Conservation (phyloP, 1,140 invertebrate genomes). For the Heliconius congener region DNA sequence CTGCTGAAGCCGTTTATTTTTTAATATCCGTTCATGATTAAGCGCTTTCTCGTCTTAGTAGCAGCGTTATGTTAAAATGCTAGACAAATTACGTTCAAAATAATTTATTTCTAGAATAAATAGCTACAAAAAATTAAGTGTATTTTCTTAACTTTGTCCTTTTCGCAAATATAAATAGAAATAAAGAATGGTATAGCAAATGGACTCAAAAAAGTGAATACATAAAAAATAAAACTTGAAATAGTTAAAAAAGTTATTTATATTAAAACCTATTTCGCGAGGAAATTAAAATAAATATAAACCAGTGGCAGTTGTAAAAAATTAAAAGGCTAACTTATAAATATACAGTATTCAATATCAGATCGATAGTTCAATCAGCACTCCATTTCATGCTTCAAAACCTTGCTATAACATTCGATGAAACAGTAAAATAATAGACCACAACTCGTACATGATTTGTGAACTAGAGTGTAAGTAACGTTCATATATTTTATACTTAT, state of each 20-base stretch:
- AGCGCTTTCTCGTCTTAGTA: too few relatives aligned
- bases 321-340: slow-evolving; percentile 3
- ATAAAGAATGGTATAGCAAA: background rate
- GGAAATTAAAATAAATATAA: slow-evolving; percentile 9
- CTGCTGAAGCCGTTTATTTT: too few relatives aligned
- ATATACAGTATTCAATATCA: slow-evolving; percentile 14
- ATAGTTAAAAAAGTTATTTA: background rate
- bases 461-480: background rate
- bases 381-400: slow-evolving; percentile 11
- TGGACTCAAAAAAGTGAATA: background rate
- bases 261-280: background rate
- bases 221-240: background rate
- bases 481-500: background rate
- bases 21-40: too few relatives aligned
- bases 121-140: too few relatives aligned
- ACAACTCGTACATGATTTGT: background rate
- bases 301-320: background rate
- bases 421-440: slow-evolving; percentile 7
- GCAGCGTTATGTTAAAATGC: too few relatives aligned
- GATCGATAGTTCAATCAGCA: slow-evolving; percentile 17
- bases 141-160: too few relatives aligned
- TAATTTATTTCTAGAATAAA: too few relatives aligned
- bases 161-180: background rate
- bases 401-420: background rate
- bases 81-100: too few relatives aligned